phyloP scores from a whole-genome alignment of 2,888 invertebrate genomes.

The Drosophila leonis region DNA sequence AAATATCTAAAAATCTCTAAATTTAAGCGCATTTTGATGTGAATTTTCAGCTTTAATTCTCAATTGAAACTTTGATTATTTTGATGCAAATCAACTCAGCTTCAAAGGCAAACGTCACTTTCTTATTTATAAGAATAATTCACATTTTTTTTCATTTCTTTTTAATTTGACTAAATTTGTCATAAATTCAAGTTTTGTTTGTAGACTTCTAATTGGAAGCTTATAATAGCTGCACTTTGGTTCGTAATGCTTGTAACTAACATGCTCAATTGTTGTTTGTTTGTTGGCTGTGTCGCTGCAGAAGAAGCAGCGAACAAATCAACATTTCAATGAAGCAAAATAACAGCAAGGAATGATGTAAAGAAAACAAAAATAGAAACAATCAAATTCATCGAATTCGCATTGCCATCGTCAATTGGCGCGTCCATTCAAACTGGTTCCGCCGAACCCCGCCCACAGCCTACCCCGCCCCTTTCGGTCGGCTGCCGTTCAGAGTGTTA shows the following conservation, averaged over 20 bases:
- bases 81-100: not conserved
- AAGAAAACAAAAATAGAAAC: conserved; percentile 3
- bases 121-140: not conserved
- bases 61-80: not conserved
- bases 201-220: not conserved
- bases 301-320: not conserved
- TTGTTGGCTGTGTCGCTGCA: not conserved
- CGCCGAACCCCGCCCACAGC: not conserved
- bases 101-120: not conserved
- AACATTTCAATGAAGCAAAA: conserved; percentile 2
- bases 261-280: not conserved
- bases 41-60: not conserved
- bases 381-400: conserved; percentile 16
- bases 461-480: not conserved
- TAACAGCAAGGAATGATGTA: not conserved
- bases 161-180: not conserved
- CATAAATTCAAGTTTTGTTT: not conserved
- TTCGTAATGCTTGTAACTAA: not conserved
- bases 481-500: conserved; percentile 49
- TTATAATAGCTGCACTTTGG: not conserved
- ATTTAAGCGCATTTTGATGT: not conserved
- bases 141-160: not conserved
- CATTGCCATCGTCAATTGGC: conserved; percentile 28
- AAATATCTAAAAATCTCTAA: not conserved
- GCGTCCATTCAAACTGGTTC: conserved; percentile 46